Conservation (phyloP, 2,797 vertebrate genomes). For the Darevskia mixta region DNA sequence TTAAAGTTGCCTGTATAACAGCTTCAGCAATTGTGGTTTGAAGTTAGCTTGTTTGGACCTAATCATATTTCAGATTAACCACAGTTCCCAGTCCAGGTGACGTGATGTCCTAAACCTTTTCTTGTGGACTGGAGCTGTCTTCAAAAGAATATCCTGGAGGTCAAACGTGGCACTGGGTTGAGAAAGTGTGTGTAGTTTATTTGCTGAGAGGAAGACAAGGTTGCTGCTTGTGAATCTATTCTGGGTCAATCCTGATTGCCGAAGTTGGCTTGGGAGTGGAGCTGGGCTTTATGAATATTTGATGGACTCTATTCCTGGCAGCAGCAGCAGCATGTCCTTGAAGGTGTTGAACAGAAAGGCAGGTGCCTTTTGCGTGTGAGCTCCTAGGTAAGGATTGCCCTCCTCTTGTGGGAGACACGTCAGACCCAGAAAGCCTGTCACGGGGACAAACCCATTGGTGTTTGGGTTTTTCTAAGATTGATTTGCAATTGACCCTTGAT, state of each 20-base stretch:
- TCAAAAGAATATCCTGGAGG: neutral
- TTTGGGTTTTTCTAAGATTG: neutral
- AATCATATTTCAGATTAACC: too few species aligned
- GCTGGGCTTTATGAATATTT: conserved; percentile 51
- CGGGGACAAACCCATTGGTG: conserved; percentile 29
- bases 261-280: neutral
- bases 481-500: neutral
- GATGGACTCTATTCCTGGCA: conserved; percentile 49
- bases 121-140: neutral
- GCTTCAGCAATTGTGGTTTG: too few species aligned
- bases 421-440: conserved; percentile 33
- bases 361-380: conserved; percentile 53
- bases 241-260: neutral
- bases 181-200: neutral
- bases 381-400: conserved; percentile 53
- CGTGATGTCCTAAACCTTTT: neutral
- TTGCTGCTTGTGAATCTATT: neutral
- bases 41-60: too few species aligned
- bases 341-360: conserved; percentile 58
- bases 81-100: neutral
- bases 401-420: conserved; percentile 37
- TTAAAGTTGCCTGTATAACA: too few species aligned
- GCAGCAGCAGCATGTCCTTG: conserved; percentile 40
- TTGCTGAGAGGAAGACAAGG: neutral
- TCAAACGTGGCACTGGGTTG: neutral